Evolutionary conservation across 2,113 vertebrate species (phyloP), one percentile per base, ranked within the genome.

Genomic region (Istiophorus platypterus): DNA sequence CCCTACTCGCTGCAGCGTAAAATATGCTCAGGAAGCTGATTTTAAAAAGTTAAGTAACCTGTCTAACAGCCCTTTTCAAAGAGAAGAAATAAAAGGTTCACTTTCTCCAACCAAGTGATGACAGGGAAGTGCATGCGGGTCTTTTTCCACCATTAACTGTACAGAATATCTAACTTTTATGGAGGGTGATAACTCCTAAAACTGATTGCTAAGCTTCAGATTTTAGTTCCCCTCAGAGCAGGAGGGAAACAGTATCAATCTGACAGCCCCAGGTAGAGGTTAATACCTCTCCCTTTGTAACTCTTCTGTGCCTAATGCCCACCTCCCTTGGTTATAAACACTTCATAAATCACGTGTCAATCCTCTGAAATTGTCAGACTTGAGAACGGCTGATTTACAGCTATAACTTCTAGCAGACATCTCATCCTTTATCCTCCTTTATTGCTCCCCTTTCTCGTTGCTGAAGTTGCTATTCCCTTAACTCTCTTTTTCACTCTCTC

Each of bases 201-300:
- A 70, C 72, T 79, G 81, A 73, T 80, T 84, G 70, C 88, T 91
- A 58, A 72, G 72, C 18, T 62, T 84, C 49, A 63, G 74, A 72
- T 65, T 47, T 61, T 61, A 49, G 34, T 83, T 70, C 81, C 82
- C 83, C 78, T 85, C 58, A n/a, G 12, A 76, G 74, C 51, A 47
- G 70, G 24, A n/a, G 47, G 76, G 70, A 59, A 77, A 66, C 78
- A 84, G 81, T 74, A 82, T 90, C 74, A 77, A 64, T 57, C 51
- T 92, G 90, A 92, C 93, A 92, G 87, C 84, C 68, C 31, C 76
- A 91, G 84, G 82, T 88, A 87, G 75, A 91, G 88, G 90, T 90
- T 91, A 94, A 91, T 80, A 70, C 65, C 80, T 84, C 86, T 85
- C 89, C 90, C 91, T 94, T 92, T 92, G 89, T 88, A 91, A 91